Conservation (phyloP, 2,797 vertebrate genomes). For the Sebastes itinus region DNA sequence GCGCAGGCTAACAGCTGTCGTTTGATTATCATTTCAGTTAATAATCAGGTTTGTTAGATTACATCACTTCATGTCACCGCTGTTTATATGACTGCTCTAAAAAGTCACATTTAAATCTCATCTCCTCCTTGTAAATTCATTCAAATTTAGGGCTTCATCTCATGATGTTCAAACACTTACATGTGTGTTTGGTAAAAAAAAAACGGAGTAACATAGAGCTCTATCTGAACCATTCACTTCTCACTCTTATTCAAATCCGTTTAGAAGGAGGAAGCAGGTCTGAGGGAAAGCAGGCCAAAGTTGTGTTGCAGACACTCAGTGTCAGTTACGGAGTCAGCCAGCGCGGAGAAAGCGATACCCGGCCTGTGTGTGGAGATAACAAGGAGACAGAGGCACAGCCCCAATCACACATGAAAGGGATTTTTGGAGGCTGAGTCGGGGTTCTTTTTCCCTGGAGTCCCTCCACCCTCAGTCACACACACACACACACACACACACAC, state of each 20-base stretch:
- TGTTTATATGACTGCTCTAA: neutral
- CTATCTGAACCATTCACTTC: neutral
- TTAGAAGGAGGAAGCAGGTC: conserved; percentile 1
- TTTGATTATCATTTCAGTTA: neutral
- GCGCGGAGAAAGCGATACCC: conserved; percentile 54
- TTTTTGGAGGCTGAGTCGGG: conserved; percentile 61
- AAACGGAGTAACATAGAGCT: neutral
- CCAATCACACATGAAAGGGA: conserved; percentile 68
- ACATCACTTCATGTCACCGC: neutral
- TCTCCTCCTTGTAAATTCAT: neutral
- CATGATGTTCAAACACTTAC: neutral
- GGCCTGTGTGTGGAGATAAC: conserved; percentile 64
- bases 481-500: conserved; percentile 20
- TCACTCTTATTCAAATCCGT: conserved; percentile 6
- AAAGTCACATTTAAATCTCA: neutral
- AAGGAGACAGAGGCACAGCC: conserved; percentile 55
- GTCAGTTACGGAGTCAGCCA: conserved; percentile 39
- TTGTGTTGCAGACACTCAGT: conserved; percentile 38
- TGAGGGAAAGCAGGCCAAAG: conserved; percentile 36
- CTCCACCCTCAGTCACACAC: conserved; percentile 17
- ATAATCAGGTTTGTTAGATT: neutral
- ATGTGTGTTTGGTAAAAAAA: neutral
- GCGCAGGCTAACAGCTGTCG: neutral
- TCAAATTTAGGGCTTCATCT: neutral
- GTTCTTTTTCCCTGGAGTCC: conserved; percentile 54